Evolutionary conservation across 2,113 vertebrate genomes (phyloP).

Genomic region (Pao palembangensis): DNA sequence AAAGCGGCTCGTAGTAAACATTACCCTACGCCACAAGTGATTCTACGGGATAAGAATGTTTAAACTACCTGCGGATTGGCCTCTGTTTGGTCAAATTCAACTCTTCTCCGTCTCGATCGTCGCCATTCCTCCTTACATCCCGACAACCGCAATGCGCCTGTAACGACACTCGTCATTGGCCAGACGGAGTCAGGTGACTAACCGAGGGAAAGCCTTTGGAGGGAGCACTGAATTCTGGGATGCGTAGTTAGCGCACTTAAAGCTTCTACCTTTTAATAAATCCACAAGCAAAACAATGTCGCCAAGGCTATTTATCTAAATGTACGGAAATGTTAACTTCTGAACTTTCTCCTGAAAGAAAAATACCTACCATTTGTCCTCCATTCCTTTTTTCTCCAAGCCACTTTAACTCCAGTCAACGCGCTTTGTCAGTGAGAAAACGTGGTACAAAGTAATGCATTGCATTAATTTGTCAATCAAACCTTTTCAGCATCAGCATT

Average conservation of each 20-base stretch:
- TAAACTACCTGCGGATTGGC: constrained; percentile 38
- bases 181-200: constrained; percentile 33
- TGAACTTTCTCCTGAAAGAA: no score
- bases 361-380: no score
- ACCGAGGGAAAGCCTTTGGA: not conserved
- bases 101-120: constrained; percentile 59
- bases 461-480: constrained; percentile 3
- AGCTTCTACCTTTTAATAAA: no score
- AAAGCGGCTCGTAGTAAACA: not conserved
- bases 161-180: constrained; percentile 70
- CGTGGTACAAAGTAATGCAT: not conserved
- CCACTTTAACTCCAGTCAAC: not conserved
- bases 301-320: not conserved
- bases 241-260: constrained; percentile 32
- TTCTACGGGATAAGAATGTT: not conserved
- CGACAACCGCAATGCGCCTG: constrained; percentile 67
- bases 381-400: no score
- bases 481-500: constrained; percentile 65
- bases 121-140: constrained; percentile 79
- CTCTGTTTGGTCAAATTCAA: constrained; percentile 52
- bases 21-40: not conserved
- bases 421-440: no score
- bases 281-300: no score
- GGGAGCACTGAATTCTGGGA: constrained; percentile 30
- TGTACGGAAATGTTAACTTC: not conserved